phyloP scores from a whole-genome alignment of 2,113 vertebrate species.

The Austrofundulus limnaeus region DNA sequence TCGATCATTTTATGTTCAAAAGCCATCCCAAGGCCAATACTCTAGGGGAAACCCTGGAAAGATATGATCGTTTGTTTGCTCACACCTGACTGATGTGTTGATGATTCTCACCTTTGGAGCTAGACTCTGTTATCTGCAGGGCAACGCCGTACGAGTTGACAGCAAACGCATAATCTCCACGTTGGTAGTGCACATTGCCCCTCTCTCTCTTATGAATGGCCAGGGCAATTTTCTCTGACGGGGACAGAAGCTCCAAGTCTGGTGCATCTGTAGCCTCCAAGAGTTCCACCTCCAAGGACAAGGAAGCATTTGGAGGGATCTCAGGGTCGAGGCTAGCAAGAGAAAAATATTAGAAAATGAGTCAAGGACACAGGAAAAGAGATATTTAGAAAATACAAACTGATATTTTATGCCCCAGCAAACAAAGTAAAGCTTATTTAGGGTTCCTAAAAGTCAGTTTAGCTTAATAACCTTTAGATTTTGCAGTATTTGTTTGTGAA shows the following conservation, averaged over 20 bases:
- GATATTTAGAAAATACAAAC: no score
- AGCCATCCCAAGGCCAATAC: no score
- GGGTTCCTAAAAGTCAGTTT: no score
- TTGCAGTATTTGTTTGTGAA: no score
- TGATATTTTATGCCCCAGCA: no score
- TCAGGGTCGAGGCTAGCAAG: conserved; percentile 75
- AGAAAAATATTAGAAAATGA: background rate
- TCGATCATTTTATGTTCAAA: no score
- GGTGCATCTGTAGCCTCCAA: conserved; percentile 79
- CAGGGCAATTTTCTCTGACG: conserved; percentile 82
- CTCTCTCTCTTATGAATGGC: conserved; percentile 88
- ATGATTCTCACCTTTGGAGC: conserved; percentile 87
- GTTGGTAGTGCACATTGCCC: conserved; percentile 91
- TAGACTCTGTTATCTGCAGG: conserved; percentile 87
- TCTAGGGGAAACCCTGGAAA: no score
- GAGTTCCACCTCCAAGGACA: conserved; percentile 87
- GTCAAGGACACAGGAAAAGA: background rate
- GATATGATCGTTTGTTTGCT: no score
- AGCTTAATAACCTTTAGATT: no score
- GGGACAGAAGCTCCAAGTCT: conserved; percentile 86
- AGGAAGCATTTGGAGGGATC: conserved; percentile 79
- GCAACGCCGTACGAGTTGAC: conserved; percentile 93
- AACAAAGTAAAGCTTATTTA: no score
- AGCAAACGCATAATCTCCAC: conserved; percentile 88
- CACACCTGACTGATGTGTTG: background rate